Evolutionary conservation across 2,797 vertebrate species (phyloP).

Genomic region (Diceros bicornis): DNA sequence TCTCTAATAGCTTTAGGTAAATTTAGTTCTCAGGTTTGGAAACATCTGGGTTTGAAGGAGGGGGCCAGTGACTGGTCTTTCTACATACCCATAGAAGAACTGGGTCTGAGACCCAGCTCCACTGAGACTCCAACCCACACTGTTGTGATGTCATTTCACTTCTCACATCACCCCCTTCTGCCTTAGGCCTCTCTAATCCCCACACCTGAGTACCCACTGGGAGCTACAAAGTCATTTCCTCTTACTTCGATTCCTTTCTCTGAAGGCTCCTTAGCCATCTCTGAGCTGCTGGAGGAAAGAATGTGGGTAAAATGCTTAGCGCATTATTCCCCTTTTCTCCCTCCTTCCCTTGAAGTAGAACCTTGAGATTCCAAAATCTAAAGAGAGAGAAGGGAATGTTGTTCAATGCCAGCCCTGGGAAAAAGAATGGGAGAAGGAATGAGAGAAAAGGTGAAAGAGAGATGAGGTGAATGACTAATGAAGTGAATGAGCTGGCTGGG

Average conservation of each 20-base stretch:
- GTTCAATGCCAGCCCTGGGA: not conserved
- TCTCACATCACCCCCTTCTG: accelerated
- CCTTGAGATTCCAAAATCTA: not conserved
- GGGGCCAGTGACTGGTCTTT: not conserved
- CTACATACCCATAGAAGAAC: not conserved
- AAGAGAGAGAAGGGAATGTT: not conserved
- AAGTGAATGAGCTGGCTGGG: not conserved
- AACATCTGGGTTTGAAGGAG: not conserved
- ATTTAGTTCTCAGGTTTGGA: not conserved
- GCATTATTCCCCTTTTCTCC: not conserved
- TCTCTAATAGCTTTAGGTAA: not conserved
- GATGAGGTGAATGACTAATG: not conserved
- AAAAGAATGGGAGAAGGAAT: not conserved
- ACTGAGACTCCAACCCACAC: not conserved
- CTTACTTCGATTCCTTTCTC: not conserved
- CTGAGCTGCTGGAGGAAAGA: not conserved
- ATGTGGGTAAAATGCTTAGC: not conserved
- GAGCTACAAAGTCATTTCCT: not conserved
- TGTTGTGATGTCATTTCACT: not conserved
- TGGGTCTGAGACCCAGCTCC: not conserved
- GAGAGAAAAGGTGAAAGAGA: not conserved
- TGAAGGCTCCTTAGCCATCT: not conserved
- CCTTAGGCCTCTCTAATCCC: not conserved
- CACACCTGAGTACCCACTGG: not conserved
- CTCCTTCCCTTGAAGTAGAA: not conserved